Conservation (phyloP, 2,797 vertebrate genomes). For the Eutrigla gurnardus region DNA sequence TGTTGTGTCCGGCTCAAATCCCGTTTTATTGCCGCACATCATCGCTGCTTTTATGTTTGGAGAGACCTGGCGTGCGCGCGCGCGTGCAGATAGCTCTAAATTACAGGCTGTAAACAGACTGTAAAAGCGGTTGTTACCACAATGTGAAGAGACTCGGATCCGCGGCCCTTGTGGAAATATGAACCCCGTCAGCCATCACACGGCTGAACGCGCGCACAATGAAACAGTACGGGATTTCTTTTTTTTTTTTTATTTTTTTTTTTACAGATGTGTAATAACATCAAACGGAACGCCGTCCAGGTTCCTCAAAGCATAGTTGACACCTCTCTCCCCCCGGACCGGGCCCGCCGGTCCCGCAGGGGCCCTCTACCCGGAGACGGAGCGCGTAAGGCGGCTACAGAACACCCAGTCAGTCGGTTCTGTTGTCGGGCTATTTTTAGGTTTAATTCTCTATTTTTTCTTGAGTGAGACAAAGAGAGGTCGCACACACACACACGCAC, state of each 20-base stretch:
- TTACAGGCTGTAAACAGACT: conserved; percentile 59
- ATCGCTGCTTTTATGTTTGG: conserved; percentile 35
- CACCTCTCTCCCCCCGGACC: conserved; percentile 30
- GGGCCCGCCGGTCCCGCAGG: conserved; percentile 39
- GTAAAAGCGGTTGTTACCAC: conserved; percentile 42
- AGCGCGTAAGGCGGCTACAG: conserved; percentile 77
- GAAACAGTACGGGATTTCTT: neutral
- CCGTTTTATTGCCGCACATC: conserved; percentile 31
- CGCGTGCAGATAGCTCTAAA: conserved; percentile 23
- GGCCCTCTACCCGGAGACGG: conserved; percentile 72
- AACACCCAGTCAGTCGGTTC: conserved; percentile 83
- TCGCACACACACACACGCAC: conserved; percentile 57
- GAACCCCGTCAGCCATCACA: neutral
- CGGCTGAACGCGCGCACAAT: neutral
- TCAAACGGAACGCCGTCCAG: neutral
- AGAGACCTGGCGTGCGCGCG: neutral
- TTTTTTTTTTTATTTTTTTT: too few relatives aligned
- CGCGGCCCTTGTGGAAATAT: conserved; percentile 5
- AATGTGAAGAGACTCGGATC: conserved; percentile 34
- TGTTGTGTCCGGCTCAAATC: neutral
- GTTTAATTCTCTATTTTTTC: neutral
- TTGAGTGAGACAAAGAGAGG: conserved; percentile 85
- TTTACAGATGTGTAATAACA: neutral
- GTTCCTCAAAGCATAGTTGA: conserved; percentile 20
- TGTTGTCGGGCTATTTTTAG: conserved; percentile 34